A percentile compares a stretch with the other conserved stretches of the same genome.
Conservation (phyloP, 2,113 vertebrate species). For the Sphyrna mokarran region DNA sequence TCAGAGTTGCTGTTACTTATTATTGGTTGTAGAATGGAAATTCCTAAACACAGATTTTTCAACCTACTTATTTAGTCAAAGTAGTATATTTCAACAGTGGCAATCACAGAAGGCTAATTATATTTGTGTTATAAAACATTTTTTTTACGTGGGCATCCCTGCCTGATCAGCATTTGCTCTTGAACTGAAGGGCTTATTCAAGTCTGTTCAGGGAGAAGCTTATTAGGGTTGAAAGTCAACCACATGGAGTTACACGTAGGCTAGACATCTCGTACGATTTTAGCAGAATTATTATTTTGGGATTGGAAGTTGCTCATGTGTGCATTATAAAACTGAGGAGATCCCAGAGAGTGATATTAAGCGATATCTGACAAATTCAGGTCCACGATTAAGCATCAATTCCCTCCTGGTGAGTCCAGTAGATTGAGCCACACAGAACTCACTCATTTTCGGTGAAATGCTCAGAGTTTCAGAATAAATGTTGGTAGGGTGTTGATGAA, state of each 20-base stretch:
- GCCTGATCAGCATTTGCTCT: no score
- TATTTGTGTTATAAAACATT: neutral
- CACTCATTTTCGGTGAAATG: neutral
- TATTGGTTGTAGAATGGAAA: neutral
- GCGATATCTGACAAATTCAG: no score
- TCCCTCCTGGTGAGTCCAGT: neutral
- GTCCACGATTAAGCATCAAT: neutral
- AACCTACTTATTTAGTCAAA: neutral
- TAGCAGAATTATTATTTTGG: constrained; percentile 13
- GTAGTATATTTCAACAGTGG: neutral
- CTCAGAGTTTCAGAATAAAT: neutral
- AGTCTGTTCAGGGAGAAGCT: no score
- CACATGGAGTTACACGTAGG: no score
- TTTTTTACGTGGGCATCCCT: no score
- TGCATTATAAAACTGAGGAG: constrained; percentile 8
- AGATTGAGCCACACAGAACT: neutral
- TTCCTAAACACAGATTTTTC: neutral
- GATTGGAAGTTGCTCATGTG: constrained; percentile 15
- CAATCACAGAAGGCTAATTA: neutral
- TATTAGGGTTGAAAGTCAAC: no score
- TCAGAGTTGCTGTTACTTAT: neutral
- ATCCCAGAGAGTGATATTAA: constrained; percentile 14
- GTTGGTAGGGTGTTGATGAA: neutral
- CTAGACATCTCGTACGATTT: neutral
- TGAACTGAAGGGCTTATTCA: no score